These are phyloP conservation scores for Zoroaster sp. DNA, from an alignment of 53 echinoderm and acorn worm genomes.

Conservation along the genomic window DNA sequence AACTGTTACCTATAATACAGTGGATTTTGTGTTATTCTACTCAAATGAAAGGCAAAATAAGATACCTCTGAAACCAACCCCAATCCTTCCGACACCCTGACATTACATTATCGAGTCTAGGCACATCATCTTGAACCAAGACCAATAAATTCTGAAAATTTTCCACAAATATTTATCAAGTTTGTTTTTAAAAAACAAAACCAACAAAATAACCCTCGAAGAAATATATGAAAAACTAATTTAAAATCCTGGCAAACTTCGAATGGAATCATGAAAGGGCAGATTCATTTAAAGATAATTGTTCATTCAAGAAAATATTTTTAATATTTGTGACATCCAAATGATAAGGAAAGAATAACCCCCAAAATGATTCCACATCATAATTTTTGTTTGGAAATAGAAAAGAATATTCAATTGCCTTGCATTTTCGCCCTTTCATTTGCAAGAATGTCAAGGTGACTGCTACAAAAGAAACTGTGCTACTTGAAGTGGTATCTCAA, in stretches of 20 bases:
- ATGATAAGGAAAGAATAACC: background rate
- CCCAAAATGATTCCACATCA: too few species aligned
- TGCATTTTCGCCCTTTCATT: background rate
- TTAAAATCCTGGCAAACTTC: background rate
- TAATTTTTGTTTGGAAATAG: background rate
- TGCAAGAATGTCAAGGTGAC: background rate
- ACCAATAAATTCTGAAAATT: background rate
- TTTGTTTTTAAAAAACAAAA: background rate
- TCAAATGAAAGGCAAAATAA: background rate
- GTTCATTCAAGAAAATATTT: background rate
- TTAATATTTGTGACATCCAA: background rate
- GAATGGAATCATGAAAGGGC: background rate
- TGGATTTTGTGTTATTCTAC: background rate
- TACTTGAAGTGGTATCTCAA: background rate
- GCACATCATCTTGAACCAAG: background rate
- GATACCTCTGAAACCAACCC: background rate
- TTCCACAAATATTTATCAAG: background rate
- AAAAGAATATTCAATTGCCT: background rate
- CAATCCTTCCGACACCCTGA: background rate
- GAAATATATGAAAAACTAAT: background rate
- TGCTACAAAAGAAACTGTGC: background rate
- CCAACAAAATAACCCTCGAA: background rate
- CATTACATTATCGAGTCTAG: background rate
- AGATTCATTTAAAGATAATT: background rate
- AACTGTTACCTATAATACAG: background rate